A percentile compares a stretch with the other conserved stretches of the same genome.
These are phyloP conservation scores for Plemyria rubiginata DNA, from an alignment of 2,888 invertebrate species.

Conservation along the genomic window DNA sequence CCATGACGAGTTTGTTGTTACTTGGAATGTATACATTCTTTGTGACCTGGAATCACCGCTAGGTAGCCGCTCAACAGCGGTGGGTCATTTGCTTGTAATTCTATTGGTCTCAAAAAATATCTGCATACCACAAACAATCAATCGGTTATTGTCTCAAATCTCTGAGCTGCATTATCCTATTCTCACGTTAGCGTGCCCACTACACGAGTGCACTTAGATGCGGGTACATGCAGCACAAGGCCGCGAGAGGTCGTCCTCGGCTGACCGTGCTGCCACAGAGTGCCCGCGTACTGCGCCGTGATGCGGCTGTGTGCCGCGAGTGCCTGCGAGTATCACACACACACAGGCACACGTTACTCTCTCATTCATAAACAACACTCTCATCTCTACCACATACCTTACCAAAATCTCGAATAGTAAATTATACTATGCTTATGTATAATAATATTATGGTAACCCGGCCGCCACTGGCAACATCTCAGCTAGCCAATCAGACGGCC, in stretches of 20 bases:
- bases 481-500: no score
- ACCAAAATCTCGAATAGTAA: no score
- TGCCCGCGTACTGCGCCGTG: background rate
- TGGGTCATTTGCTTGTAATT: no score
- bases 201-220: background rate
- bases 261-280: conserved; percentile 16
- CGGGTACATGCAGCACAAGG: conserved; percentile 22
- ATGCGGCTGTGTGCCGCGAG: conserved; percentile 7
- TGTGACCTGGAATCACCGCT: no score
- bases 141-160: background rate
- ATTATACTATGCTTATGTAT: no score
- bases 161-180: background rate
- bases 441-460: no score
- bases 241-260: conserved; percentile 27
- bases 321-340: background rate
- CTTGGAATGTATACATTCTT: no score
- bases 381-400: background rate
- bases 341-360: background rate
- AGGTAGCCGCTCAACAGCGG: no score
- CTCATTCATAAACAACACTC: conserved; percentile 5
- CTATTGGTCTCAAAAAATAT: no score
- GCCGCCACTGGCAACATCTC: no score
- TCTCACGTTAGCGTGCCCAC: background rate
- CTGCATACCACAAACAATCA: no score
- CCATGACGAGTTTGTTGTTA: no score